phyloP scores from a whole-genome alignment of 2,888 invertebrate genomes.

The Drosophila meridiana region DNA sequence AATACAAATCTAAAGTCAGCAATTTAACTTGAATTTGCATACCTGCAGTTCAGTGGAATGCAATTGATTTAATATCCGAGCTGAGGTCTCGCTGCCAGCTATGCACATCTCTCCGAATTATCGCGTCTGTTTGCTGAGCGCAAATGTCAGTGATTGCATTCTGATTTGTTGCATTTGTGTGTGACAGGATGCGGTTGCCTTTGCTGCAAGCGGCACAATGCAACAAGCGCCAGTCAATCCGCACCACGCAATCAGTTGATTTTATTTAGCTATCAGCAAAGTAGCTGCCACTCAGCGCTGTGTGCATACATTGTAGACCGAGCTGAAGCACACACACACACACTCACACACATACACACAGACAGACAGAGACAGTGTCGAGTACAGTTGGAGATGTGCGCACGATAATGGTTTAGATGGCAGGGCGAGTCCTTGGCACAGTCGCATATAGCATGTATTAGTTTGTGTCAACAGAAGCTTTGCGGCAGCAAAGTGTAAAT shows the following conservation, averaged over 20 bases:
- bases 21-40: not conserved
- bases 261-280: conserved; percentile 72
- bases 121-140: conserved; percentile 20
- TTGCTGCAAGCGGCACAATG: conserved; percentile 13
- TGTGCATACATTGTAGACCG: conserved; percentile 41
- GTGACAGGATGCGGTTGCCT: conserved; percentile 27
- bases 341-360: conserved; percentile 12
- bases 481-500: conserved; percentile 66
- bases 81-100: conserved; percentile 1
- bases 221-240: conserved; percentile 59
- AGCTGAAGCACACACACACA: conserved; percentile 24
- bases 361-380: not conserved
- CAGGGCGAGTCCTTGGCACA: conserved; percentile 22
- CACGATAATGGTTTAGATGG: conserved; percentile 27
- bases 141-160: conserved; percentile 66
- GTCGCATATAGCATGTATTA: conserved; percentile 35
- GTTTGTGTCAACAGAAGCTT: conserved; percentile 53
- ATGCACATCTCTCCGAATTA: conserved; percentile 26
- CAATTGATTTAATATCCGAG: conserved; percentile 12
- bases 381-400: not conserved
- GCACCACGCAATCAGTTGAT: conserved; percentile 68
- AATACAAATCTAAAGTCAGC: not conserved
- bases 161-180: conserved; percentile 54
- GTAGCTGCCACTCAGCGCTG: conserved; percentile 67
- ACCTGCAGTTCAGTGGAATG: not conserved